Evolutionary conservation across 2,888 invertebrate species (phyloP), one percentile per base, ranked within the genome.

Genomic region (Macaria liturata): DNA sequence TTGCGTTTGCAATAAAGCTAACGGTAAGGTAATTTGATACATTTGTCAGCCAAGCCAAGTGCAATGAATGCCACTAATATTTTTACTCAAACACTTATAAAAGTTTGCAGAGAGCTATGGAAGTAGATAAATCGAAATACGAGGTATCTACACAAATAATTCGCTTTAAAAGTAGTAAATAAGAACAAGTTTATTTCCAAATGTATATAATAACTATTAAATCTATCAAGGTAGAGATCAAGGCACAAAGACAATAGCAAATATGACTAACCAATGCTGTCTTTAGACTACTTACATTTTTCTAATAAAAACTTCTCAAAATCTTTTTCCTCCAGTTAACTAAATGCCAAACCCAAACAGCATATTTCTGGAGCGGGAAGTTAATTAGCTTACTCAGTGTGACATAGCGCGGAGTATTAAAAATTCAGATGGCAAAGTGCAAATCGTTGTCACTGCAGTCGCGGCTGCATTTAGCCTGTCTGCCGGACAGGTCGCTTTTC

Each of bases 341-440:
- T 39, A 46, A 46, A 32, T 43, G 48, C 46, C n/a, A 20, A 52
- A 43, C 47, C 49, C 42, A 60, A 56, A 61, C 54, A 58, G 49
- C 50, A 52, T 65, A 53, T 65, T 49, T 60, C 44, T 57, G 49
- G 53, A 64, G 48, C 65, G 61, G 67, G 75, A 73, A 75, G 80
- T 81, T 84, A 86, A 88, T 86, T 87, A 86, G 80, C 59, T 75
- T 76, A 71, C 75, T 80, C 70, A 71, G 72, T 72, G 76, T 72
- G 75, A 86, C 86, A 88, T 87, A 87, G 78, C 79, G 74, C 65
- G 71, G 54, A 66, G 71, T 75, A 84, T 89, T 89, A 89, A 89
- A 88, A 75, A 89, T 90, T 86, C 89, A 89, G 72, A 70, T 68
- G 68, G 78, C 75, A 85, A 86, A 90, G 90, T 90, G 89, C 89